Conservation (phyloP, 2,113 vertebrate genomes). For the Symphodus melops region DNA sequence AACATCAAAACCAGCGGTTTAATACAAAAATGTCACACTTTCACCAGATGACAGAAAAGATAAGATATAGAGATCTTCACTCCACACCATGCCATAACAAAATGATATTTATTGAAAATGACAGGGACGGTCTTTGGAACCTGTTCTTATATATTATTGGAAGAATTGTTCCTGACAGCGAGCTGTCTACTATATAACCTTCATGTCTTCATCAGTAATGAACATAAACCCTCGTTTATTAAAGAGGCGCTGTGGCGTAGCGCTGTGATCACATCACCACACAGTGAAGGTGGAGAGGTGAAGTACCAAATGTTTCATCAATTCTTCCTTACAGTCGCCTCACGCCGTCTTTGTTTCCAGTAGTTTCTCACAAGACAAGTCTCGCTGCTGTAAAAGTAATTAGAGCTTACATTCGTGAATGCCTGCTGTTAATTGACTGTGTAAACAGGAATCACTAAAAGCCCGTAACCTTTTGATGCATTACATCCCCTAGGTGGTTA, state of each 20-base stretch:
- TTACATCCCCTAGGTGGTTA: conserved; percentile 40
- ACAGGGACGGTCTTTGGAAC: conserved; percentile 8
- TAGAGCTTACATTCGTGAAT: conserved; percentile 9
- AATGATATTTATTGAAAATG: neutral
- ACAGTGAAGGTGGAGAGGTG: neutral
- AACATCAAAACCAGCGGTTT: neutral
- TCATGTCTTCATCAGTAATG: conserved; percentile 23
- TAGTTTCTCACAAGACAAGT: neutral
- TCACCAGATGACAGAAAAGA: neutral
- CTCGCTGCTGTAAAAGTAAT: neutral
- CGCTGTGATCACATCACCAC: neutral
- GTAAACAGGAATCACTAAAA: conserved; percentile 42
- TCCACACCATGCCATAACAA: neutral
- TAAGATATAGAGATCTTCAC: too few relatives aligned
- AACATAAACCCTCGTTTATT: conserved; percentile 16
- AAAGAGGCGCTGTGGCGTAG: neutral
- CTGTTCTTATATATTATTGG: conserved; percentile 11
- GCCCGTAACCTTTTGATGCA: conserved; percentile 48
- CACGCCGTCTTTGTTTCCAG: neutral
- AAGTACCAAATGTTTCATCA: neutral
- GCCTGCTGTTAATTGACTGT: conserved; percentile 20
- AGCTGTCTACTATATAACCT: neutral
- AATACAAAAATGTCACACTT: neutral
- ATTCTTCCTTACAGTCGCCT: neutral
- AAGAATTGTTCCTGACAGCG: conserved; percentile 22